Conservation (phyloP, 53 echinoderm and acorn worm genomes). For the Holothuria leucospilota region DNA sequence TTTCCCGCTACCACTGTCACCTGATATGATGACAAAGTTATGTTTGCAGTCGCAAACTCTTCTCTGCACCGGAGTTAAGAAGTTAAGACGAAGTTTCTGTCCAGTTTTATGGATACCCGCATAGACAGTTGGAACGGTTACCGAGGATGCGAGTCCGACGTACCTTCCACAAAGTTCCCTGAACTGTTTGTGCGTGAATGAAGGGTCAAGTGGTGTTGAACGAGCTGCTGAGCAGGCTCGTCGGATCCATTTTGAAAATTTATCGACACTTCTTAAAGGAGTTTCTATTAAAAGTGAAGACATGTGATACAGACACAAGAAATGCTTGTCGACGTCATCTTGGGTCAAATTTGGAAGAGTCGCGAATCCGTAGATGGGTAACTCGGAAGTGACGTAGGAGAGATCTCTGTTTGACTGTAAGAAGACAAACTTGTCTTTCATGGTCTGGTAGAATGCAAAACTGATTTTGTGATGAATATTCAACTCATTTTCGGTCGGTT, state of each 20-base stretch:
- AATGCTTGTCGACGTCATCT: not conserved
- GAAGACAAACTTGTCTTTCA: constrained; percentile 49
- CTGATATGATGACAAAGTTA: constrained; percentile 21
- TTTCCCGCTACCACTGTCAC: constrained; percentile 40
- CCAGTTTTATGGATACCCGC: constrained; percentile 19
- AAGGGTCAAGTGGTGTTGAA: not conserved
- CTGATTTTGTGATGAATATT: constrained; percentile 5
- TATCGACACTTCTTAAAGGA: not conserved
- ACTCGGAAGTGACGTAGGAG: not conserved
- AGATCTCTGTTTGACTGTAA: constrained; percentile 42
- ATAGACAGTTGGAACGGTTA: constrained; percentile 18
- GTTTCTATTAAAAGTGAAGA: constrained; percentile 9
- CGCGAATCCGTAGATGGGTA: constrained; percentile 36
- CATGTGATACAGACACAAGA: constrained; percentile 2
- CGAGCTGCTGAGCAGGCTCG: too few relatives aligned
- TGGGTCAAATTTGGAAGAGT: constrained; percentile 6
- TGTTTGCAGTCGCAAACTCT: not conserved
- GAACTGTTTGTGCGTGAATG: constrained; percentile 23
- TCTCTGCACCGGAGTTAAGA: constrained; percentile 23
- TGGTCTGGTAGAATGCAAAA: not conserved
- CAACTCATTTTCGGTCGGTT: not conserved
- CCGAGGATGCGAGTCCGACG: constrained; percentile 50
- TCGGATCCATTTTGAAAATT: constrained; percentile 19
- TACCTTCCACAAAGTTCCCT: constrained; percentile 44
- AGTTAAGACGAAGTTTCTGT: constrained; percentile 21